Conservation (phyloP, 92 coral and sea anemone species). For the Actinostola sp. region DNA sequence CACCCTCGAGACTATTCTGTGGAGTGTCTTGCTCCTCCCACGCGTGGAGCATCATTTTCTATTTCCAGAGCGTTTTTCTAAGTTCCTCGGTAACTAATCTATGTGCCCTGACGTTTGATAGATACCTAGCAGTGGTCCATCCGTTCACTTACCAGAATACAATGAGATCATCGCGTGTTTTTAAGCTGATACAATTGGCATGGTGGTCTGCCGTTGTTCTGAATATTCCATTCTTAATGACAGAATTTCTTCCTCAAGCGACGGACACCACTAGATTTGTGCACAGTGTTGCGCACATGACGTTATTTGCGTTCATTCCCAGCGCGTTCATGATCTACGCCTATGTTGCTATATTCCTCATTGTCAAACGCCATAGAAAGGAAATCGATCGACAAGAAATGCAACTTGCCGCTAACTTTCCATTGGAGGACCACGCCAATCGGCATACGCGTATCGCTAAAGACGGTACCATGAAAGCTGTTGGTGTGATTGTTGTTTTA, state of each 20-base stretch:
- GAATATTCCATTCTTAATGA: conserved; percentile 27
- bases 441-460: not conserved
- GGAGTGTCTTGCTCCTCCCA: not conserved
- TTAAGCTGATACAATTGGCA: conserved; percentile 6
- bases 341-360: conserved; percentile 9
- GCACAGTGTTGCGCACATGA: conserved; percentile 18
- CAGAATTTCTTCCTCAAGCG: not conserved
- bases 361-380: conserved; percentile 8
- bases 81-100: conserved; percentile 28
- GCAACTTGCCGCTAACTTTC: conserved; percentile 18
- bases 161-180: conserved; percentile 4
- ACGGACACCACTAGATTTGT: not conserved
- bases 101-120: conserved; percentile 32
- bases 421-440: not conserved
- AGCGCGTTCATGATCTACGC: conserved; percentile 37
- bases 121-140: conserved; percentile 25
- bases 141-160: conserved; percentile 22
- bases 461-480: conserved; percentile 36
- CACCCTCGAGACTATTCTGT: conserved; percentile 16
- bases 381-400: conserved; percentile 16
- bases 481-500: conserved; percentile 21
- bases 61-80: conserved; percentile 23
- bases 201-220: conserved; percentile 20
- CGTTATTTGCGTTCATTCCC: conserved; percentile 17
- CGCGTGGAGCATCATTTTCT: conserved; percentile 4